phyloP scores from a whole-genome alignment of 2,888 invertebrate species.

The Agonum fuliginosum region DNA sequence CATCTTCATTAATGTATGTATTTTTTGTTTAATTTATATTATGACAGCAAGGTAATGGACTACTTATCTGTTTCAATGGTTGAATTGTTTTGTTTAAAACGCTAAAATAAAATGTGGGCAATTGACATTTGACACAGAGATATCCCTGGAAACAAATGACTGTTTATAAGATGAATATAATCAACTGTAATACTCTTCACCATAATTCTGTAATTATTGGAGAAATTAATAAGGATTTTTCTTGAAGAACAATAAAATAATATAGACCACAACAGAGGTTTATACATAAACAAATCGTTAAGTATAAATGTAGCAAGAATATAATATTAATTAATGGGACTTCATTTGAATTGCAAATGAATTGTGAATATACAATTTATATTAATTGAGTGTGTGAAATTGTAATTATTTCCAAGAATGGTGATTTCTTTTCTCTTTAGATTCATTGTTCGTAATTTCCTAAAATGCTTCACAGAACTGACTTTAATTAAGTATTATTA shows the following conservation, averaged over 20 bases:
- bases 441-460: slow-evolving; percentile 20
- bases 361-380: slow-evolving; percentile 20
- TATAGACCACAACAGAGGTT: neutral
- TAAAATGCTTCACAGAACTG: slow-evolving; percentile 30
- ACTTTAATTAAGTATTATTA: slow-evolving; percentile 2
- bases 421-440: neutral
- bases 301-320: slow-evolving; percentile 5
- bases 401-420: slow-evolving; percentile 23
- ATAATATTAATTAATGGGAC: slow-evolving; percentile 4
- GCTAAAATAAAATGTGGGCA: neutral
- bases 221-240: slow-evolving; percentile 12
- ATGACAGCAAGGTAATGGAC: too few relatives aligned
- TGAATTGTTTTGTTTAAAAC: too few relatives aligned
- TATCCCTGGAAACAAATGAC: neutral
- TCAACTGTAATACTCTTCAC: neutral
- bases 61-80: too few relatives aligned
- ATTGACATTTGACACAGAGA: neutral
- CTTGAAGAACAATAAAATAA: slow-evolving; percentile 26
- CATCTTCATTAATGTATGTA: too few relatives aligned
- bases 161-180: neutral
- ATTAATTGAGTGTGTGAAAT: slow-evolving; percentile 7
- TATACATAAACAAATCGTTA: neutral
- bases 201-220: neutral
- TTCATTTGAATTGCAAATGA: slow-evolving; percentile 31
- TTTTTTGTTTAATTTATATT: too few relatives aligned